Evolutionary conservation across 2,797 vertebrate species (phyloP).

Genomic region (Propithecus deckenii): DNA sequence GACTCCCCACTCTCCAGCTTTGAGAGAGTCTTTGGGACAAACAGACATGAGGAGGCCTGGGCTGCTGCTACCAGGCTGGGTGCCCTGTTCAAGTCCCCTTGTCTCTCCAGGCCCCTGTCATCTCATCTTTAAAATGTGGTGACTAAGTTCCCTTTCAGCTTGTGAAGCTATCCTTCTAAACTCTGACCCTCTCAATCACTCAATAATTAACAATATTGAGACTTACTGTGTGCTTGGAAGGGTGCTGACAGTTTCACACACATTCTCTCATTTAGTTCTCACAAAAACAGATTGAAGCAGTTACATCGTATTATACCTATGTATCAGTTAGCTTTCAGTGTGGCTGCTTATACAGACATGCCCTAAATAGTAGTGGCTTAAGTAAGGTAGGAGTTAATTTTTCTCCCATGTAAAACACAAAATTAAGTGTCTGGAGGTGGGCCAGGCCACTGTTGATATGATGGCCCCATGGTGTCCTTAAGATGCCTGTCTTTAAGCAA

Average conservation of each 20-base stretch:
- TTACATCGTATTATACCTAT: not conserved
- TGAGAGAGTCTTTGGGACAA: not conserved
- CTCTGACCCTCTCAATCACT: not conserved
- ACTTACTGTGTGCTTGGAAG: not conserved
- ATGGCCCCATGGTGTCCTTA: not conserved
- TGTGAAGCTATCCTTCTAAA: not conserved
- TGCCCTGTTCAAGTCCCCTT: not conserved
- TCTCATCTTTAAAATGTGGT: not conserved
- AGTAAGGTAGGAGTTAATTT: not conserved
- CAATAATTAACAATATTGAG: not conserved
- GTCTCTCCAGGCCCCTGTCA: not conserved
- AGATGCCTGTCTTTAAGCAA: not conserved
- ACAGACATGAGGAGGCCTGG: rapidly evolving
- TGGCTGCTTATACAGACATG: not conserved
- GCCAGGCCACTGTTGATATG: not conserved
- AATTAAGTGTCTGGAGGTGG: not conserved
- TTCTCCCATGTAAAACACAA: not conserved
- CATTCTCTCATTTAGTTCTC: not conserved
- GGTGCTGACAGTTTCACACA: not conserved
- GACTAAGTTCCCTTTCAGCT: not conserved
- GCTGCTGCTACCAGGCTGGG: not conserved
- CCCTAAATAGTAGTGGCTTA: not conserved
- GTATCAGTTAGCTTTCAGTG: not conserved
- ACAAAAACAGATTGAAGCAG: not conserved
- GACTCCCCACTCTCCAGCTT: not conserved